These are phyloP conservation scores for Dermatemys mawii DNA, from an alignment of 2,113 vertebrate genomes.

Conservation along the genomic window DNA sequence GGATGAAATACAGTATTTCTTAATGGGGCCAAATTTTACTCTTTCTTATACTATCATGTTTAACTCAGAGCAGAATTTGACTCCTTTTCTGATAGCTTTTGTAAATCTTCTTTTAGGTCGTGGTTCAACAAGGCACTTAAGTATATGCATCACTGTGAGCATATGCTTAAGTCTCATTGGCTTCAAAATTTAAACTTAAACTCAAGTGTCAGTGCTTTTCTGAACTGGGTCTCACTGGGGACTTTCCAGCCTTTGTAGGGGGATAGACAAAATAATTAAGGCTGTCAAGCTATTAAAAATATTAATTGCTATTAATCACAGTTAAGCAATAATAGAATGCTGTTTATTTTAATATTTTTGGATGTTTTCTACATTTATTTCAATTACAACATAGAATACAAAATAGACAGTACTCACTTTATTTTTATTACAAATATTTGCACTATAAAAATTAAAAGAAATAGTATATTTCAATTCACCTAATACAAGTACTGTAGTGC, in stretches of 20 bases:
- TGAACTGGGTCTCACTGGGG: background rate
- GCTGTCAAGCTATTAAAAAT: too few relatives aligned
- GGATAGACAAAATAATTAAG: background rate
- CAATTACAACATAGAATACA: too few relatives aligned
- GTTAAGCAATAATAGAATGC: too few relatives aligned
- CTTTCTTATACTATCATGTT: background rate
- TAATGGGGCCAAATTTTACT: background rate
- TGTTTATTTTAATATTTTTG: too few relatives aligned
- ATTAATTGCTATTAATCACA: too few relatives aligned
- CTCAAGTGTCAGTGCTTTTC: background rate
- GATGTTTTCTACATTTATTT: too few relatives aligned
- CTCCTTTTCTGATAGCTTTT: background rate
- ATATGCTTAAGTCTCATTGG: fast-evolving
- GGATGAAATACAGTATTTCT: background rate
- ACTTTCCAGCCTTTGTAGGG: background rate
- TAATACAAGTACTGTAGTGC: too few relatives aligned
- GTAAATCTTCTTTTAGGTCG: background rate
- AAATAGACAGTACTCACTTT: too few relatives aligned
- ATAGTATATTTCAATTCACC: too few relatives aligned
- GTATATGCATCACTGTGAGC: background rate
- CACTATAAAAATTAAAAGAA: too few relatives aligned
- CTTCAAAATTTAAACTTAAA: background rate
- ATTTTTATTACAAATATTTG: too few relatives aligned
- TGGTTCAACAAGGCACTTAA: background rate
- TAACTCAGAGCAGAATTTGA: background rate